Conservation (phyloP, 2,113 vertebrate genomes). For the Okapia johnstoni region DNA sequence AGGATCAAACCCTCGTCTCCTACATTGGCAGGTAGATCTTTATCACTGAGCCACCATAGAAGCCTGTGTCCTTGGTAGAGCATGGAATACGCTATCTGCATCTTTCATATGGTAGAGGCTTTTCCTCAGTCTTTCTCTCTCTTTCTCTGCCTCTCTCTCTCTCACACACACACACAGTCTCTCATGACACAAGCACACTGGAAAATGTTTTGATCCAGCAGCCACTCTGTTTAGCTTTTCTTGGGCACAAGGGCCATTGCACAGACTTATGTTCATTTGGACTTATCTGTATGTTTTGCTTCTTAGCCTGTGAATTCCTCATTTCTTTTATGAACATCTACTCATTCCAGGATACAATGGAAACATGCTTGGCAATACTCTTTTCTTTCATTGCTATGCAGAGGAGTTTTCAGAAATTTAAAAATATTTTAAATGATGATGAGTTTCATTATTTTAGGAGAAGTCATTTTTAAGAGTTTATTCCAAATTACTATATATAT, state of each 20-base stretch:
- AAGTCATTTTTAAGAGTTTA: not conserved
- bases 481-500: not conserved
- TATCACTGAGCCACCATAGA: not conserved
- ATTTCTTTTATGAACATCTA: not conserved
- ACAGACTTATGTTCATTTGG: not conserved
- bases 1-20: not conserved
- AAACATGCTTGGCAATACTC: not conserved
- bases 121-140: not conserved
- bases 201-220: not conserved
- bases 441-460: not conserved
- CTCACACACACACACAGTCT: not conserved
- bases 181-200: not conserved
- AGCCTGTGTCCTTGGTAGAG: not conserved
- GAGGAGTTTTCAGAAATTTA: not conserved
- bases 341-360: not conserved
- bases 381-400: not conserved
- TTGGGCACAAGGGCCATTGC: not conserved
- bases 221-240: not conserved
- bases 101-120: not conserved
- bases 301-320: not conserved
- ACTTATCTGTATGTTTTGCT: not conserved
- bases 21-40: not conserved
- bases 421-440: constrained; percentile 14
- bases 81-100: not conserved
- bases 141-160: not conserved